These are phyloP conservation scores for Cyprinodon variegatus DNA, from an alignment of 2,113 vertebrate genomes.

Conservation along the genomic window DNA sequence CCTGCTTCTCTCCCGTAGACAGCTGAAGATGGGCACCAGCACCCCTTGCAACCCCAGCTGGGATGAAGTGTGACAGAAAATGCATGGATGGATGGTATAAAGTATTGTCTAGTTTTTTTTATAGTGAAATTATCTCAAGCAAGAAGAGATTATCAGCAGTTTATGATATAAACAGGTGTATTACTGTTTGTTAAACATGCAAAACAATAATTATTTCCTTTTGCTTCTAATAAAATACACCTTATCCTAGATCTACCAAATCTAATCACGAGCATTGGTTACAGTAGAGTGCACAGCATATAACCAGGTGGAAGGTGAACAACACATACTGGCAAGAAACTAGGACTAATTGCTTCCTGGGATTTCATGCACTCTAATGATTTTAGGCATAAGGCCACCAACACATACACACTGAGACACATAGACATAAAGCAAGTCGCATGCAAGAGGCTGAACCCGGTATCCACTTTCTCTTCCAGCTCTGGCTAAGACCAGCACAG, in stretches of 20 bases:
- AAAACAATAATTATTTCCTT: not conserved
- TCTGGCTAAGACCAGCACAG: slow-evolving; percentile 20
- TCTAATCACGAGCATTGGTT: slow-evolving; percentile 34
- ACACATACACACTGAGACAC: not conserved
- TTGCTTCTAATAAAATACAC: not conserved
- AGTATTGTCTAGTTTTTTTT: too few relatives aligned
- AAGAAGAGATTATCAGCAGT: too few relatives aligned
- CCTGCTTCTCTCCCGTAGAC: too few relatives aligned
- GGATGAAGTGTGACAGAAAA: too few relatives aligned
- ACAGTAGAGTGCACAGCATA: slow-evolving; percentile 33
- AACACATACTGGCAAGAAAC: slow-evolving; percentile 28
- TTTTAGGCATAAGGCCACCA: slow-evolving; percentile 44
- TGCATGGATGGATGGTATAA: too few relatives aligned
- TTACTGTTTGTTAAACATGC: not conserved
- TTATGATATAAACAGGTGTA: too few relatives aligned
- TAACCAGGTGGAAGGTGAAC: slow-evolving; percentile 36
- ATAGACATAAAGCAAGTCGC: slow-evolving; percentile 11
- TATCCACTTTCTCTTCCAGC: slow-evolving; percentile 49
- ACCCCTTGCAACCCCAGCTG: too few relatives aligned
- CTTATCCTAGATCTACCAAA: not conserved
- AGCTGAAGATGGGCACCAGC: too few relatives aligned
- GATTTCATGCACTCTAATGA: slow-evolving; percentile 36
- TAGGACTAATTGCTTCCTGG: slow-evolving; percentile 35
- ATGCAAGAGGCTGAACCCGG: slow-evolving; percentile 62
- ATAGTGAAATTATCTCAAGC: too few relatives aligned